Conservation (phyloP, 1,140 invertebrate species). For the Dendroctonus ponderosae region DNA sequence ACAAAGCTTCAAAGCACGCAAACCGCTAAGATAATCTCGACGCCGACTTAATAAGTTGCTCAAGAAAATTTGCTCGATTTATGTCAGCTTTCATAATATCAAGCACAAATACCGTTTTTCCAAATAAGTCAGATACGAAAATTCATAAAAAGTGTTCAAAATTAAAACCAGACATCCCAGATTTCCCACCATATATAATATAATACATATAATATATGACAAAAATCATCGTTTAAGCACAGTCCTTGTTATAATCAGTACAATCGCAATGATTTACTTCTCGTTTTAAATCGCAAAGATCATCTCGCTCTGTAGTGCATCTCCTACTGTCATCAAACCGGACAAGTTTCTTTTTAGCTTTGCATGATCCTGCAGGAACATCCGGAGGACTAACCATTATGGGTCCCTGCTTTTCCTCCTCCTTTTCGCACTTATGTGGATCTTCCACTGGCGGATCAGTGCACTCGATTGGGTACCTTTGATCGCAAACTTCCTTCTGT, state of each 20-base stretch:
- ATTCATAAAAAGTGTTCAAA: no score
- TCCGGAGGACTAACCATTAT: constrained; percentile 44
- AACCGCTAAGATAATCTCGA: no score
- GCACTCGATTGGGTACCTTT: constrained; percentile 39
- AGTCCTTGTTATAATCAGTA: constrained; percentile 43
- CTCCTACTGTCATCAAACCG: constrained; percentile 41
- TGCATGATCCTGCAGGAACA: constrained; percentile 40
- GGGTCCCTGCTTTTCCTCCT: constrained; percentile 29
- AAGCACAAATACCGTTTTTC: no score
- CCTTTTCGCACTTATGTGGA: constrained; percentile 5
- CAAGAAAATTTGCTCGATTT: no score
- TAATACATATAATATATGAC: constrained; percentile 10
- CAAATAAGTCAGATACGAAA: no score
- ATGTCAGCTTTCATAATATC: no score
- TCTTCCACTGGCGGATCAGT: constrained; percentile 28
- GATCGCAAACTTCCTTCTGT: constrained; percentile 41
- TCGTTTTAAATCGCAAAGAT: constrained; percentile 43
- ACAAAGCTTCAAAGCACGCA: no score
- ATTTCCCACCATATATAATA: no score
- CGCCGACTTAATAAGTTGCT: no score
- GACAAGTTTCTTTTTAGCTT: constrained; percentile 39
- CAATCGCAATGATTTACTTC: constrained; percentile 43
- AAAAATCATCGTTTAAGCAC: constrained; percentile 11
- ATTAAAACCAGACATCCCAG: no score
- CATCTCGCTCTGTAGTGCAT: constrained; percentile 39